Conservation (phyloP, 2,797 vertebrate species). For the Tragelaphus eurycerus region DNA sequence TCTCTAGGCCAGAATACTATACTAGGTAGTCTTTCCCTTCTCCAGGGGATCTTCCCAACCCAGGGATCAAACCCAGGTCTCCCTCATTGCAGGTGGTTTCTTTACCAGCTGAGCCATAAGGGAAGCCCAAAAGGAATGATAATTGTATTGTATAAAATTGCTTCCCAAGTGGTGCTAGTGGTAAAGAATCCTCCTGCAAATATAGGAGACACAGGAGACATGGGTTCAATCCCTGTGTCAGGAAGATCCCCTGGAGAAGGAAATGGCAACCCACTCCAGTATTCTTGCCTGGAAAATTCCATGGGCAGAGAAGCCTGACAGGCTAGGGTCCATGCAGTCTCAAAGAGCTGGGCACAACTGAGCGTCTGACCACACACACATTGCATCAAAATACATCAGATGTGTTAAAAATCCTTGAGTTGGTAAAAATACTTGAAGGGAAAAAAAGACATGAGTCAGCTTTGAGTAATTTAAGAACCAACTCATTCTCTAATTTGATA, state of each 20-base stretch:
- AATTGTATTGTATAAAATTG: background rate
- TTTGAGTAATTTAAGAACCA: background rate
- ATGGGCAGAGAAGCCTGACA: background rate
- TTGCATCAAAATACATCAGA: background rate
- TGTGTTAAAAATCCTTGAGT: background rate
- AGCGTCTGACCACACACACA: background rate
- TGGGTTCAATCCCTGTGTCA: background rate
- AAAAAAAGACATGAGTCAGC: background rate
- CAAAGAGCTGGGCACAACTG: background rate
- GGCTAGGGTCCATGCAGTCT: background rate
- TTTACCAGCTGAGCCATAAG: background rate
- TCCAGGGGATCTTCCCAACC: background rate
- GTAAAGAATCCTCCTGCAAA: background rate
- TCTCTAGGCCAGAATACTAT: background rate
- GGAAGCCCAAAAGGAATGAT: background rate
- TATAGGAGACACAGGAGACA: background rate
- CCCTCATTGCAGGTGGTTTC: background rate
- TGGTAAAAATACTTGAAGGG: background rate
- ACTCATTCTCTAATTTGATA: background rate
- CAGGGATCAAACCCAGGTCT: background rate
- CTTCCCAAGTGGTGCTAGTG: background rate
- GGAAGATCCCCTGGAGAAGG: background rate
- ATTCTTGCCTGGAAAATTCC: background rate
- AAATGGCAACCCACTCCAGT: background rate
- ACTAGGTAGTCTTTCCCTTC: background rate